Evolutionary conservation across 2,888 invertebrate species (phyloP), one percentile per base, ranked within the genome.

Genomic region (Pterostichus niger): DNA sequence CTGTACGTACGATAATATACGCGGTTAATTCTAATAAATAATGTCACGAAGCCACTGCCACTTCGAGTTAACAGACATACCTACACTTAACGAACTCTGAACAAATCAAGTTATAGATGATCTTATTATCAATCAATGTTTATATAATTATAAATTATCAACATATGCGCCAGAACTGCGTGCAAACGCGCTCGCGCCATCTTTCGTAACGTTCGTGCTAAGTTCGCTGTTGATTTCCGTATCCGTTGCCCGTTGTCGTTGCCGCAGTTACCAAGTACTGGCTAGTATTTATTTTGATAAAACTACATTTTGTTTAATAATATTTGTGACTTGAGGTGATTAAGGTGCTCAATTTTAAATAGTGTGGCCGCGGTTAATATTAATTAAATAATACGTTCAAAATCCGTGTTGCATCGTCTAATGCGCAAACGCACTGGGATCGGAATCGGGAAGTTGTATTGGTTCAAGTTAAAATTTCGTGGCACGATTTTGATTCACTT

Each of bases 321-420:
- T 81, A 81, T 71, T 81, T 86, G 85, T 86, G 86, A 87, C 86
- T 88, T 87, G 86, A 86, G 85, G 84, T 87, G 87, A 88, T 71
- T 86, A 88, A 88, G 88, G 88, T 89, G 89, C 89, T 89, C 89
- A 89, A 89, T 88, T 88, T 88, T 88, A 87, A 87, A 87, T 88
- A 88, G 88, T 88, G 87, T 87, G 88, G 87, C 87, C 86, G 86
- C 85, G 85, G 83, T 56, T 61, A 82, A 82, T 75, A 82, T 24
- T 81, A 80, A 71, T 54, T 54, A 80, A 46, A 46, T 73, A 40
- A 71, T 75, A 52, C 75, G 71, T 81, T 52, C 54, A 71, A 64
- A 40, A 68, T 81, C 81, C 81, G 81, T 81, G 81, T 81, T 71
- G 54, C 46, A 64, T 64, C 64, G 61, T 79, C 56, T n/a, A 61